Conservation (phyloP, 2,888 invertebrate genomes). For the Creontiades dilutus region DNA sequence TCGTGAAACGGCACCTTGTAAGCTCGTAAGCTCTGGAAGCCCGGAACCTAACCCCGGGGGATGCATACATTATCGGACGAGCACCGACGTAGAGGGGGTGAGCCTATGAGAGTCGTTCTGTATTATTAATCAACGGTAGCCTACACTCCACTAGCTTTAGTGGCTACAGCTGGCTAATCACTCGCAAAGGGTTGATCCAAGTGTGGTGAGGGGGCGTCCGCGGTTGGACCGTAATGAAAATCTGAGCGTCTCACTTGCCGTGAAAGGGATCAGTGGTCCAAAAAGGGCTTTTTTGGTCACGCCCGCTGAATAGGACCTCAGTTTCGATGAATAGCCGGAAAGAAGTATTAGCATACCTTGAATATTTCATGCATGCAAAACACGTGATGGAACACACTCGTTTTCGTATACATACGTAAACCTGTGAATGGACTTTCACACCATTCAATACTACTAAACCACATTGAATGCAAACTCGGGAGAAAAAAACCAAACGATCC, state of each 20-base stretch:
- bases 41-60: background rate
- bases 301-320: background rate
- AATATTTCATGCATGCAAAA: background rate
- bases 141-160: background rate
- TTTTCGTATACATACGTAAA: constrained; percentile 5
- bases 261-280: background rate
- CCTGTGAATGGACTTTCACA: background rate
- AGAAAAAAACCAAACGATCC: background rate
- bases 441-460: background rate
- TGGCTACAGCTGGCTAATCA: background rate
- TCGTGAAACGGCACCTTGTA: background rate
- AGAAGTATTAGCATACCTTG: background rate
- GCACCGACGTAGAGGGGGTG: background rate
- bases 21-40: background rate
- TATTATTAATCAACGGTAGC: background rate
- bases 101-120: constrained; percentile 4
- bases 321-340: background rate
- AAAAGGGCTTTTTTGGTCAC: background rate
- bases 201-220: background rate
- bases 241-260: background rate
- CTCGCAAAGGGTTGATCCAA: background rate
- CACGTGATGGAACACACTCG: constrained; percentile 6
- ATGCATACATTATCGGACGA: constrained; percentile 11
- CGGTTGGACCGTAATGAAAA: background rate
- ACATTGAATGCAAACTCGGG: no score